A percentile compares a stretch with the other conserved stretches of the same genome.
These are phyloP conservation scores for Notarius lentiginosus DNA, from an alignment of 2,113 vertebrate species.

Conservation along the genomic window DNA sequence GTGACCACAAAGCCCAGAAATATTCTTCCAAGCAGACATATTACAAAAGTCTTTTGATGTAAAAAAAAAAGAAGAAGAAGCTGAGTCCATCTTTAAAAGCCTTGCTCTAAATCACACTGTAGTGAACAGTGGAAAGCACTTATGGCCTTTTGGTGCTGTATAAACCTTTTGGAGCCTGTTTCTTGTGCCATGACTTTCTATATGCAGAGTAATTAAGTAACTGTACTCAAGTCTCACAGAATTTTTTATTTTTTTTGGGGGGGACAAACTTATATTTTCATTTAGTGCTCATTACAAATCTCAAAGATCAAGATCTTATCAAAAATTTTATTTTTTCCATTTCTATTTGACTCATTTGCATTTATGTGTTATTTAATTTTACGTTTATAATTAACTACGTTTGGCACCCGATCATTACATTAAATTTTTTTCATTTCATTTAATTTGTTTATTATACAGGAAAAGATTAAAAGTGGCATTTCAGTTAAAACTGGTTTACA, in stretches of 20 bases:
- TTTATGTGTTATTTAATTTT: neutral
- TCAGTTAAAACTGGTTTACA: no score
- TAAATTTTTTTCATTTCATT: no score
- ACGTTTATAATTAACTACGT: neutral
- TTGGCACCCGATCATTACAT: neutral
- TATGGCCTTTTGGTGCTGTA: neutral
- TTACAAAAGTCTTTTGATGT: neutral
- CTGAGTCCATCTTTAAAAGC: neutral
- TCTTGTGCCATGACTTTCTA: neutral
- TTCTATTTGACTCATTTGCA: neutral
- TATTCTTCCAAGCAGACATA: neutral
- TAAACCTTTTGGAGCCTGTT: neutral
- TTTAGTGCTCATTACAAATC: neutral
- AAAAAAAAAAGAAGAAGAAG: neutral
- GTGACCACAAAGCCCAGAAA: neutral
- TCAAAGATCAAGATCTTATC: neutral
- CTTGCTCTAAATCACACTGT: neutral
- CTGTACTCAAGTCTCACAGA: neutral
- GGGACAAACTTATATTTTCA: neutral
- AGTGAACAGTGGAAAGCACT: neutral
- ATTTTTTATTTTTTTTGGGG: neutral
- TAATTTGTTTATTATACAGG: no score
- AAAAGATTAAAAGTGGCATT: no score
- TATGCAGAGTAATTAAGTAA: neutral
- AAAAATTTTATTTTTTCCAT: neutral